A percentile compares a stretch with the other conserved stretches of the same genome.
Evolutionary conservation across 2,113 vertebrate species (phyloP).

Genomic region (Strix aluco): DNA sequence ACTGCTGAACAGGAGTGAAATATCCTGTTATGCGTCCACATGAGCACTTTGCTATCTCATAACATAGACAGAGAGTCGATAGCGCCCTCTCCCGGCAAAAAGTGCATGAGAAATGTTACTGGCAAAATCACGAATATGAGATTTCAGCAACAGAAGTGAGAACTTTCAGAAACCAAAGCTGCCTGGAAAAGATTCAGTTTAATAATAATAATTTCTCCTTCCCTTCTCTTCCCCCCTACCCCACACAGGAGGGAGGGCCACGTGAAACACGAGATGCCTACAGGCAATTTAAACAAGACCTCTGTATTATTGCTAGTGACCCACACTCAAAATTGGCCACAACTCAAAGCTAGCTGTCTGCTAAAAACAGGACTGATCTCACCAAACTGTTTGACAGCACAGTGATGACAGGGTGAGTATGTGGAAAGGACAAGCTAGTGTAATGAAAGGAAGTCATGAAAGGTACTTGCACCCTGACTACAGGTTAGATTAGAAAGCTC

Average conservation of each 20-base stretch:
- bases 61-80: background rate
- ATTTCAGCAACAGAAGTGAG: background rate
- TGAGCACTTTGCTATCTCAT: background rate
- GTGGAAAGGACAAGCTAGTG: background rate
- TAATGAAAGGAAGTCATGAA: background rate
- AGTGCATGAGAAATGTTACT: background rate
- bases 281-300: background rate
- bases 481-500: background rate
- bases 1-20: background rate
- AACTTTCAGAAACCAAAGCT: background rate
- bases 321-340: background rate
- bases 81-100: conserved; percentile 51
- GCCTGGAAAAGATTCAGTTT: background rate
- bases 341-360: background rate
- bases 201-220: background rate
- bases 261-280: background rate
- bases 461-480: background rate
- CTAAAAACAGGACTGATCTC: background rate
- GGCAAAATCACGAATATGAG: accelerated
- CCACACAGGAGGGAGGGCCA: background rate
- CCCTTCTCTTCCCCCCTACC: background rate
- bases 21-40: background rate
- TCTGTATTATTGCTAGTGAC: background rate
- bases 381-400: background rate
- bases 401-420: background rate